A percentile compares a stretch with the other conserved stretches of the same genome.
These are phyloP conservation scores for Amyelois transitella DNA, from an alignment of 1,140 invertebrate genomes.

Conservation along the genomic window DNA sequence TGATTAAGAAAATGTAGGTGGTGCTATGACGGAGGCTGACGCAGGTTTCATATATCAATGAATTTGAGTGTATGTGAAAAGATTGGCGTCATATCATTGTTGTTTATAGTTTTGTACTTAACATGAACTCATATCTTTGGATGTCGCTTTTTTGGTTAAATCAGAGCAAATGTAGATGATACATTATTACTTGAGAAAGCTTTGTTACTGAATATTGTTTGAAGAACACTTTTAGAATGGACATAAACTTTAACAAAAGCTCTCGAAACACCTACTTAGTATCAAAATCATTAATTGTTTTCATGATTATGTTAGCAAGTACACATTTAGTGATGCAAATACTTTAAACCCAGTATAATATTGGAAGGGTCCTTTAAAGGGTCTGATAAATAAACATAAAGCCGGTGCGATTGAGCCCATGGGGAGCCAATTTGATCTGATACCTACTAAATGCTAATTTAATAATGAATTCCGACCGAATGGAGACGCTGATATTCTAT, in stretches of 20 bases:
- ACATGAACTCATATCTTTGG: neutral
- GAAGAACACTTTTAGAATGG: neutral
- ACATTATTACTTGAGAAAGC: neutral
- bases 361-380: constrained; percentile 45
- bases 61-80: neutral
- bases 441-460: constrained; percentile 46
- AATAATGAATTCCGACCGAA: constrained; percentile 24
- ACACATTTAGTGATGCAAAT: constrained; percentile 40
- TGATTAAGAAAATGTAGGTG: neutral
- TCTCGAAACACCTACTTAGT: neutral
- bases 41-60: neutral
- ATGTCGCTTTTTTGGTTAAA: neutral
- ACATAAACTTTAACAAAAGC: neutral
- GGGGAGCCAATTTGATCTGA: constrained; percentile 41
- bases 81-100: neutral
- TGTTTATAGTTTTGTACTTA: neutral
- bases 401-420: constrained; percentile 29
- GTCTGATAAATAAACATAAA: constrained; percentile 63
- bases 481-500: neutral
- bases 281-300: constrained; percentile 1
- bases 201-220: neutral
- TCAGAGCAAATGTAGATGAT: neutral
- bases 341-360: constrained; percentile 44
- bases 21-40: neutral
- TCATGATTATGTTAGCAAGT: constrained; percentile 14